Evolutionary conservation across 2,888 invertebrate genomes (phyloP).

Genomic region (Synergus umbraculus): DNA sequence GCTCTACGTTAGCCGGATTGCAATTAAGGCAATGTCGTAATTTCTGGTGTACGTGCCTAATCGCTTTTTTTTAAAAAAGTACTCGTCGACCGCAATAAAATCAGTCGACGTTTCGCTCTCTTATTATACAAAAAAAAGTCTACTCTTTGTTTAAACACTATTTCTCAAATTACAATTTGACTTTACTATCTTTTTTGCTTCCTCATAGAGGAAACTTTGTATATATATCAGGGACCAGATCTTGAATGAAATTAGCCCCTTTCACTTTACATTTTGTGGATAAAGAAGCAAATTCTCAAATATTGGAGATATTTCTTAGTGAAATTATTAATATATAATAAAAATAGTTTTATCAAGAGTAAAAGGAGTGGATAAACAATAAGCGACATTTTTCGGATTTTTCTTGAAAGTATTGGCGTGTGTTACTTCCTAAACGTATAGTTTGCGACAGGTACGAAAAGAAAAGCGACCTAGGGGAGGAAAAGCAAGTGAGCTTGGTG

Average conservation of each 20-base stretch:
- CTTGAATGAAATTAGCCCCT: no score
- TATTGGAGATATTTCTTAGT: no score
- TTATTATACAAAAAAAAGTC: not conserved
- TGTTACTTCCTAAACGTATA: not conserved
- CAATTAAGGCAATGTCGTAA: slow-evolving; percentile 47
- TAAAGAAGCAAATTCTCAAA: no score
- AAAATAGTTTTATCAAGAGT: not conserved
- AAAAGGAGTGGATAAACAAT: not conserved
- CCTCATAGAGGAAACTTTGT: no score
- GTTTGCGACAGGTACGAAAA: slow-evolving; percentile 45
- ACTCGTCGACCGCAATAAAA: slow-evolving; percentile 29
- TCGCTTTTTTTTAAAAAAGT: slow-evolving; percentile 11
- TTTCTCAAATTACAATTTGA: not conserved
- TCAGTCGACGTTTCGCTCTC: not conserved
- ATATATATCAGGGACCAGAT: no score
- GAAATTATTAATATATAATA: not conserved
- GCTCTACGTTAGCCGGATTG: slow-evolving; percentile 48
- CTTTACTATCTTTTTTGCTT: not conserved
- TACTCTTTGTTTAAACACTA: not conserved
- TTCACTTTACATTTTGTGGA: no score
- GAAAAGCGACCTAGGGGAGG: slow-evolving; percentile 27
- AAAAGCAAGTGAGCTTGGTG: slow-evolving; percentile 33
- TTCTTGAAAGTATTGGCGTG: not conserved
- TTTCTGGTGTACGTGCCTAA: slow-evolving; percentile 39
- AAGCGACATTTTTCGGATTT: not conserved